Conservation (phyloP, 1,140 invertebrate genomes). For the Sitodiplosis mosellana region DNA sequence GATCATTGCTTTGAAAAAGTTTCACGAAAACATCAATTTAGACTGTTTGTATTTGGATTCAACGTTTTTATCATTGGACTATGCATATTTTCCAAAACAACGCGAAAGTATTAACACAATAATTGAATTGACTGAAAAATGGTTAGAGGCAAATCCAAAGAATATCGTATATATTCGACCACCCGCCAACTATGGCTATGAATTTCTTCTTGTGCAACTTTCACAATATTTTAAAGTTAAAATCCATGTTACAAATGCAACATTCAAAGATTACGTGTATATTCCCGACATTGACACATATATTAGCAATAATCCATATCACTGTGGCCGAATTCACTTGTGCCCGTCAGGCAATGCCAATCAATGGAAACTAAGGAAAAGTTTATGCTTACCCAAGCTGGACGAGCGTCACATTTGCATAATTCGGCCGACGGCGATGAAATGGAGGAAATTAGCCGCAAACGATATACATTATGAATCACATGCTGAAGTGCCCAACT, state of each 20-base stretch:
- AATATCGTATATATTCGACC: conserved; percentile 32
- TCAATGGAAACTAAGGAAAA: conserved; percentile 10
- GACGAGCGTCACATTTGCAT: not conserved
- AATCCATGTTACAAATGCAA: conserved; percentile 29
- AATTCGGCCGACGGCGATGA: conserved; percentile 29
- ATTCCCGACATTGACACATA: conserved; percentile 21
- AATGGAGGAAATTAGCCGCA: conserved; percentile 27
- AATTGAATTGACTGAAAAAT: conserved; percentile 28
- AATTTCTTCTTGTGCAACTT: conserved; percentile 38
- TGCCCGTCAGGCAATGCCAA: conserved; percentile 6
- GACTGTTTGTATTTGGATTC: conserved; percentile 49
- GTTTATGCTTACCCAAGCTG: conserved; percentile 15
- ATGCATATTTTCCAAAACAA: conserved; percentile 35
- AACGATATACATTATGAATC: conserved; percentile 16
- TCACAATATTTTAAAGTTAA: conserved; percentile 28
- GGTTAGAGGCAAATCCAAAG: conserved; percentile 27
- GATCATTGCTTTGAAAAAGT: conserved; percentile 31
- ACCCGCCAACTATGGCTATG: conserved; percentile 35
- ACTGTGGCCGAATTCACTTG: conserved; percentile 16
- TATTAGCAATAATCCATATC: conserved; percentile 14
- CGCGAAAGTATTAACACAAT: conserved; percentile 31
- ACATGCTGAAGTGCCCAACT: conserved; percentile 9
- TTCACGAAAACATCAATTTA: conserved; percentile 27
- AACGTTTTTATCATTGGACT: conserved; percentile 37
- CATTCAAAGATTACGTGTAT: conserved; percentile 21